Evolutionary conservation across 2,113 vertebrate genomes (phyloP), one percentile per base, ranked within the genome.

Genomic region (Oophaga pumilio): DNA sequence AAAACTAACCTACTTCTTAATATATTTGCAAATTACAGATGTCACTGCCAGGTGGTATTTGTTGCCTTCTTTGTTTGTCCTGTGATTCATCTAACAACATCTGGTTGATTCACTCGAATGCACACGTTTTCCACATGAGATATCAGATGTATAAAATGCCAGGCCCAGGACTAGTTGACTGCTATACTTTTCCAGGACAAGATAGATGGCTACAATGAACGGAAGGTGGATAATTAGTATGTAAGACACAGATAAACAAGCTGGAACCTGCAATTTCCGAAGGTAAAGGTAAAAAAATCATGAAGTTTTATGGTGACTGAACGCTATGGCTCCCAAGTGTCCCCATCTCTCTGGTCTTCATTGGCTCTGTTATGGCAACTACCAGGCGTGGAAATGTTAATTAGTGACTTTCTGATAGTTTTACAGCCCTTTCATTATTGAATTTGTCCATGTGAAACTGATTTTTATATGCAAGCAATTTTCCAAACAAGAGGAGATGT

Each of bases 361-460:
- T 26, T 2, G 76, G 53, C 76, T 59, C 76, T 8, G n/a, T 57
- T 28, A 82, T 82, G 80, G 60, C 49, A 82, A 49, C 22, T 68
- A 82, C 80, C 33, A 26, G 80, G 43, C 60, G 14, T 60, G 60
- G 80, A 82, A 82, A 66, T 82, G 80, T 82, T 82, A 82, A 82
- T 82, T 82, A 68, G 80, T 12, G 80, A 22, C 43, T 82, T 82
- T 14, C 60, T 11, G 22, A 82, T 66, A 12, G 22, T 50, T 66
- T 82, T 82, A 82, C 60, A 68, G 80, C 60, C 80, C 62, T 52
- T 50, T 82, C 80, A 82, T 82, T 82, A 82, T 68, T 82, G 80
- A 82, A 82, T 66, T 66, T 82, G 43, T n/a, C 60, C 80, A 66
- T 82, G 80, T 82, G 80, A 82, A 82, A 82, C 80, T 52, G 62